Percentiles rank a stretch among this genome's conserved stretches.
phyloP scores from a whole-genome alignment of 2,888 invertebrate genomes.

The Leptinotarsa juncta region DNA sequence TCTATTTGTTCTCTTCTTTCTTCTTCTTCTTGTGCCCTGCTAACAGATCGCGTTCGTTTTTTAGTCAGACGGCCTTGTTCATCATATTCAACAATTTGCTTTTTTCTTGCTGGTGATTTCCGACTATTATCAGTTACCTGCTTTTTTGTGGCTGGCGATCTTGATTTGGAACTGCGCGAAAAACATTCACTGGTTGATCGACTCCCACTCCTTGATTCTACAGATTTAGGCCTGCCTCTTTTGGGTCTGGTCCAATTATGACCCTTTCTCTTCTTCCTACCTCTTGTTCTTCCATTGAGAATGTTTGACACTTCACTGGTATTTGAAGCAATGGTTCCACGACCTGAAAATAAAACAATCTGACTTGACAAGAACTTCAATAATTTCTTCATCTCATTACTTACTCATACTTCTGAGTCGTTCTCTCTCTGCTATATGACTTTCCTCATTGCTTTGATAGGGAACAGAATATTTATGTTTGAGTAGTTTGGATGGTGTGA shows the following conservation, averaged over 20 bases:
- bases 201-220: background rate
- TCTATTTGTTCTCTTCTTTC: conserved; percentile 23
- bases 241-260: conserved; percentile 32
- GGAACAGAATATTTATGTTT: conserved; percentile 29
- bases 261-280: conserved; percentile 26
- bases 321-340: conserved; percentile 30
- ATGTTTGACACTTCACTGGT: conserved; percentile 27
- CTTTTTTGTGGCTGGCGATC: conserved; percentile 24
- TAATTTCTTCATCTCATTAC: conserved; percentile 15
- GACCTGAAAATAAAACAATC: conserved; percentile 19
- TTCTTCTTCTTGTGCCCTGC: conserved; percentile 40
- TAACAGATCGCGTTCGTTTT: conserved; percentile 42
- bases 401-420: conserved; percentile 37
- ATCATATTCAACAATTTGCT: conserved; percentile 27
- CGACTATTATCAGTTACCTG: conserved; percentile 8
- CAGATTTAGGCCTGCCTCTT: conserved; percentile 26
- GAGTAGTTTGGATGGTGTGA: conserved; percentile 34
- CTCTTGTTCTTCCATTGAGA: background rate
- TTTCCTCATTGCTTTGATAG: conserved; percentile 35
- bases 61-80: conserved; percentile 26
- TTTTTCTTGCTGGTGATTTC: conserved; percentile 23
- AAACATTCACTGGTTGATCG: conserved; percentile 20
- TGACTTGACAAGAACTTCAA: background rate
- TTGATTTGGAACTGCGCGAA: conserved; percentile 6
- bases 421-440: conserved; percentile 29